Base-by-base conservation (phyloP, 2,113 vertebrate species). In the Rhea americana region DNA sequence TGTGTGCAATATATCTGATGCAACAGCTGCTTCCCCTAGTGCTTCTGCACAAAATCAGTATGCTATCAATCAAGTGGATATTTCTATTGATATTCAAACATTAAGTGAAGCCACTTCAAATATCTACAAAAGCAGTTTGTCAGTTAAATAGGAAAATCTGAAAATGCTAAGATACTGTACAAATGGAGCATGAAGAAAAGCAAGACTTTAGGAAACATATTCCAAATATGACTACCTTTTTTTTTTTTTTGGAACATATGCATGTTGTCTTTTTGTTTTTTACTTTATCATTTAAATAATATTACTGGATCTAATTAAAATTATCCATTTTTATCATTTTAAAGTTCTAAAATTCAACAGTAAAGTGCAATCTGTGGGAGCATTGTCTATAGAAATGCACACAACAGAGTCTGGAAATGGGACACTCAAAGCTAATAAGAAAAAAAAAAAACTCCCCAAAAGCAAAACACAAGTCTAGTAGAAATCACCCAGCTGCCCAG, bases 381-480 rank as follows among this genome's bases (percentile, higher is more conserved):
- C 77, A 65, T 78, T 93, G 72, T 91, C 79, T 95, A 88, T 87
- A 92, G 90, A 96, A 96, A 93, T 71, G 47, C 50, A 96, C 92
- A 95, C 89, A 61, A 43, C 37, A 89, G 32, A 78, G 73, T 93
- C 87, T 95, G 76, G 67, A 96, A 95, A 90, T 72, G 26, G 53
- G 45, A 10, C 89, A 76, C 43, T 95, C 79, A 95, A 93, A 94
- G 73, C 28, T 86, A 81, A 66, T 41, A 93, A 70, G 9, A 81
- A 47, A n/a, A 35, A 73, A 88, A 85, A 55, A 0, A 35, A 48
- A 51, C 13, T 35, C 35, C 35, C 24, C 18, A n/a, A 87, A 87
- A 76, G 24, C 72, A 90, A 85, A 94, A 70, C 72, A 94, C 85
- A 95, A 94, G 96, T 96, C 88, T 94, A 30, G 13, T 88, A 90